Base-by-base conservation (phyloP, 1,140 invertebrate species). In the Drosophila nigromelanica region DNA sequence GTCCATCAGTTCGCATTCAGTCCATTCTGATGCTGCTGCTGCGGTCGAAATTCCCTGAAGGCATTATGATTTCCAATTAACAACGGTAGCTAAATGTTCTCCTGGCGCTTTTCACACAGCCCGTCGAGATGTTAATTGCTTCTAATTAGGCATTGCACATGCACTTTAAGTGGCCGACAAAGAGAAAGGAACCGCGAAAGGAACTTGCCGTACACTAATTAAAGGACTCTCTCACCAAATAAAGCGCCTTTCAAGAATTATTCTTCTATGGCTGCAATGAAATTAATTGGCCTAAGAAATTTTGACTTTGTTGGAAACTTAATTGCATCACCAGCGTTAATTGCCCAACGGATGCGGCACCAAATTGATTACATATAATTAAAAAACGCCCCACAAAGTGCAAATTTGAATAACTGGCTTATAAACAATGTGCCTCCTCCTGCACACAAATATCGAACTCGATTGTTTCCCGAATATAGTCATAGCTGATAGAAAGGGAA, bases 141-240 rank as follows among this genome's bases (percentile, higher is more conserved):
- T 80, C 85, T 89, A 89, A 89, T 89, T 89, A 80, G 64, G 73
- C 61, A 50, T 54, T 75, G 64, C 66, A 75, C 75, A 83, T 74
- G 73, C 69, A 73, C 63, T 69, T 39, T 42, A 58, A 69, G 56
- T 48, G 55, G 55, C 42, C 56, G 45, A 69, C 74, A 62, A 62
- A 78, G 60, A 61, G 50, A 30, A 73, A 80, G 59, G 15, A 48
- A 63, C 51, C 48, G 37, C 47, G 48, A 56, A n/a, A n/a, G n/a
- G n/a, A 73, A 79, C 78, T 82, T 87, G 61, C 78, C 75, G 66
- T 47, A 75, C 70, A 78, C 82, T 86, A 86, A 86, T 86, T 87
- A 86, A 87, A 86, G 83, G 83, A 87, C 81, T 71, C 61, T 63
- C 63, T 11, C 64, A n/a, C 55, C 51, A 67, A 54, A 66, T 73